Conservation (phyloP, 2,888 invertebrate species). For the Eupithecia abbreviata region DNA sequence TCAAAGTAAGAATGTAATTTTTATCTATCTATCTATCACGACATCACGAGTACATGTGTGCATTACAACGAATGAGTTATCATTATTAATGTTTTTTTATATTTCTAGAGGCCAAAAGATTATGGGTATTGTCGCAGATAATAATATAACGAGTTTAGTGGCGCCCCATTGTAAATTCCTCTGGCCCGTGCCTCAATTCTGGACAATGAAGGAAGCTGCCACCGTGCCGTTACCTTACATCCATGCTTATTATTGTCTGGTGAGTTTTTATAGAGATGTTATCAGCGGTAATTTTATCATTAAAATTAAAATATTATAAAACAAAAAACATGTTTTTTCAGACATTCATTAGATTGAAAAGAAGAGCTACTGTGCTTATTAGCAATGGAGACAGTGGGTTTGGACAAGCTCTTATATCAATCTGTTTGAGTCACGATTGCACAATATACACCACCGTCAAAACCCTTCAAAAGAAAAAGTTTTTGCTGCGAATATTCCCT, state of each 20-base stretch:
- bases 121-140: conserved; percentile 82
- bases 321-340: conserved; percentile 18
- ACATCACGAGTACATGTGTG: too few species aligned
- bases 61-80: too few species aligned
- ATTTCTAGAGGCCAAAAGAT: conserved; percentile 70
- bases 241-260: conserved; percentile 56
- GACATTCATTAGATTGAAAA: conserved; percentile 16
- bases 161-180: conserved; percentile 65
- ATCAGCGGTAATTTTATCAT: too few species aligned
- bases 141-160: conserved; percentile 60
- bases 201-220: conserved; percentile 87
- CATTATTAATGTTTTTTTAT: background rate
- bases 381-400: conserved; percentile 35
- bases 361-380: conserved; percentile 22
- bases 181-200: conserved; percentile 86
- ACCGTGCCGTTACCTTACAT: conserved; percentile 88
- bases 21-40: too few species aligned
- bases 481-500: conserved; percentile 24
- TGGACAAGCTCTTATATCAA: conserved; percentile 40
- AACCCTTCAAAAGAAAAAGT: conserved; percentile 29
- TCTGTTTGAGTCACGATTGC: conserved; percentile 31
- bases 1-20: background rate
- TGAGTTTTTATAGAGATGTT: conserved; percentile 19
- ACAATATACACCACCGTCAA: conserved; percentile 36
- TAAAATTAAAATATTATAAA: too few species aligned